A percentile compares a stretch with the other conserved stretches of the same genome.
Conservation (phyloP, 2,113 vertebrate genomes). For the Zosterops borbonicus region DNA sequence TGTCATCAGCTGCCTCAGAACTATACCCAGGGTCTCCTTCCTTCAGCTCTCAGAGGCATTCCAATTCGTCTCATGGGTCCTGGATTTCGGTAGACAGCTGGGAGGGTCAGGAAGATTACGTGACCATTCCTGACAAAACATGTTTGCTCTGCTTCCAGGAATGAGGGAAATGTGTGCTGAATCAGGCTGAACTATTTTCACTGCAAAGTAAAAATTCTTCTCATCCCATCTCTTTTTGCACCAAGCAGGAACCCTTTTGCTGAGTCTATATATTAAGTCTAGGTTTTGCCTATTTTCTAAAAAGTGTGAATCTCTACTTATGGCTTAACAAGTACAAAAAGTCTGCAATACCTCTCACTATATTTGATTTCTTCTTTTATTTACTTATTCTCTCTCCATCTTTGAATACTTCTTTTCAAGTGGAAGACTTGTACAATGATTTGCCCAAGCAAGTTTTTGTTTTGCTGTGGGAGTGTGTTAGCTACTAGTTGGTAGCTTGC, state of each 20-base stretch:
- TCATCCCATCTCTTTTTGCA: background rate
- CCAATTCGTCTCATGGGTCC: background rate
- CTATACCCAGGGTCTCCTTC: background rate
- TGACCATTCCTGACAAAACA: background rate
- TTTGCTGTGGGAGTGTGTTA: slow-evolving; percentile 42
- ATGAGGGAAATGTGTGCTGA: background rate
- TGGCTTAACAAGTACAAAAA: background rate
- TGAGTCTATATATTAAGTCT: background rate
- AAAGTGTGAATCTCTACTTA: background rate
- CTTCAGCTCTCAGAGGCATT: background rate
- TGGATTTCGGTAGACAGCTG: background rate
- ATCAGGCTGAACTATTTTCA: background rate
- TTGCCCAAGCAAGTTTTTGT: background rate
- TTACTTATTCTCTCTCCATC: background rate
- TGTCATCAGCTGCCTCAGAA: background rate
- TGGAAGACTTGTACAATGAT: background rate
- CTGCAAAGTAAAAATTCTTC: background rate
- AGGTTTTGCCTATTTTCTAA: background rate
- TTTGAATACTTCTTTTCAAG: background rate
- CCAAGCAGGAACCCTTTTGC: background rate
- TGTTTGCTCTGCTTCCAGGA: background rate
- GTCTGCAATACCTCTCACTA: background rate
- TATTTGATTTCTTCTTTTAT: background rate
- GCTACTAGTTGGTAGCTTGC: slow-evolving; percentile 45
- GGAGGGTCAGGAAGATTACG: background rate